phyloP scores from a whole-genome alignment of 64 coral and sea anemone genomes.

The Dendrophyllia cribrosa region DNA sequence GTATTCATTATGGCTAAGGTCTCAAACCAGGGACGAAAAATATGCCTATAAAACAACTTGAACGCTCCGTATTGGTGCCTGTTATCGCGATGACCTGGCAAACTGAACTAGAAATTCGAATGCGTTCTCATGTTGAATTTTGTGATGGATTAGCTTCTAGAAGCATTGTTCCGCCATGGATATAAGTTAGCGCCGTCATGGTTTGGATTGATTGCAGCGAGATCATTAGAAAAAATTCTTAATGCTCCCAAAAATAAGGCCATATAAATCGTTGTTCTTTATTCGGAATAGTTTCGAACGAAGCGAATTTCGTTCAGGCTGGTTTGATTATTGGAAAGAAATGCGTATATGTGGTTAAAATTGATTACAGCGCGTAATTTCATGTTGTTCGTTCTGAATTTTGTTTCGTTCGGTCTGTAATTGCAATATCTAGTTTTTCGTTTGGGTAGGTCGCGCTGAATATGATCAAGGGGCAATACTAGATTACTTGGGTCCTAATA shows the following conservation, averaged over 20 bases:
- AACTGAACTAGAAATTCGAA: background rate
- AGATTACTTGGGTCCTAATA: background rate
- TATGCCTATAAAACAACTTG: background rate
- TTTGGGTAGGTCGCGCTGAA: background rate
- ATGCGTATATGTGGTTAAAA: background rate
- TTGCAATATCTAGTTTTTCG: background rate
- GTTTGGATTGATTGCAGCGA: background rate
- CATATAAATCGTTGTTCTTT: background rate
- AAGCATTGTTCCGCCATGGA: background rate
- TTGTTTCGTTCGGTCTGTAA: background rate
- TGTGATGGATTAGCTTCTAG: background rate
- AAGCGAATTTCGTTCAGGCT: background rate
- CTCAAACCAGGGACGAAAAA: background rate
- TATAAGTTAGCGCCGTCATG: background rate
- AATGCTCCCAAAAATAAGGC: background rate
- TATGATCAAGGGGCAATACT: background rate
- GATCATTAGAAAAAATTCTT: constrained; percentile 30
- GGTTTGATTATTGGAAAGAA: background rate
- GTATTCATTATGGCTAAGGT: constrained; percentile 12
- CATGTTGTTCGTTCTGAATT: background rate
- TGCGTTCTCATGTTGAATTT: background rate
- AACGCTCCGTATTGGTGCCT: background rate
- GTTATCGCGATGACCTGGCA: background rate
- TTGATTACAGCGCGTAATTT: constrained; percentile 1
- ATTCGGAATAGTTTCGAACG: background rate